Conservation (phyloP, 2,113 vertebrate species). For the Hippocampus comes region DNA sequence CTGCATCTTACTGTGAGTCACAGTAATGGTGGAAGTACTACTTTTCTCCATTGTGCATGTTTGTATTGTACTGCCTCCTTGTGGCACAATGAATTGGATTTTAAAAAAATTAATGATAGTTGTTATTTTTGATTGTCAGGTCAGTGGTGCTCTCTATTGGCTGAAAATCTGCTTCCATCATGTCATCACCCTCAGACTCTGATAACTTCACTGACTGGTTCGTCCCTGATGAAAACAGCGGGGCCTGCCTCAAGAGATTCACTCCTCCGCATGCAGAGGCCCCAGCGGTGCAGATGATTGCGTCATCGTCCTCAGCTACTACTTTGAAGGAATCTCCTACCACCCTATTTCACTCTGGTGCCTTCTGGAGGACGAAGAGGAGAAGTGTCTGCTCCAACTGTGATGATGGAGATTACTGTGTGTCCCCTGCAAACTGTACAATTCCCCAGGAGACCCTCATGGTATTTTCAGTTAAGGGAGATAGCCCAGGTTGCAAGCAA, state of each 20-base stretch:
- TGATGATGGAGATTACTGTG: not conserved
- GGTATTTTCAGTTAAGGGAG: conserved; percentile 14
- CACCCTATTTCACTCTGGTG: not conserved
- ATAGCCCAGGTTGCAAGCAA: conserved; percentile 7
- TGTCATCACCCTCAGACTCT: conserved; percentile 53
- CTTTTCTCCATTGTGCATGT: too few species aligned
- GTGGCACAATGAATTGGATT: too few species aligned
- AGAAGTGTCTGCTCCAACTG: not conserved
- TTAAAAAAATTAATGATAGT: not conserved
- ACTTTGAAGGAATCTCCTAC: conserved; percentile 7
- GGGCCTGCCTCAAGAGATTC: not conserved
- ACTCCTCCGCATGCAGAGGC: conserved; percentile 1
- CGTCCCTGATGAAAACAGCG: conserved; percentile 35
- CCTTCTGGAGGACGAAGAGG: conserved; percentile 2
- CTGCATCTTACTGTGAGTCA: too few species aligned
- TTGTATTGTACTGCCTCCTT: too few species aligned
- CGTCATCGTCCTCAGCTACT: not conserved
- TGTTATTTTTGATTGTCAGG: conserved; percentile 23
- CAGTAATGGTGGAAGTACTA: too few species aligned
- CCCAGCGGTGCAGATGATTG: not conserved
- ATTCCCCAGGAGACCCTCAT: not conserved
- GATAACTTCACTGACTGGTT: conserved; percentile 55
- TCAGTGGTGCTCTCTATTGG: conserved; percentile 35
- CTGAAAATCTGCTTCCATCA: conserved; percentile 28
- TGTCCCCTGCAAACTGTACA: not conserved